These are phyloP conservation scores for Troilus luridus DNA, from an alignment of 2,888 invertebrate species.

Conservation along the genomic window DNA sequence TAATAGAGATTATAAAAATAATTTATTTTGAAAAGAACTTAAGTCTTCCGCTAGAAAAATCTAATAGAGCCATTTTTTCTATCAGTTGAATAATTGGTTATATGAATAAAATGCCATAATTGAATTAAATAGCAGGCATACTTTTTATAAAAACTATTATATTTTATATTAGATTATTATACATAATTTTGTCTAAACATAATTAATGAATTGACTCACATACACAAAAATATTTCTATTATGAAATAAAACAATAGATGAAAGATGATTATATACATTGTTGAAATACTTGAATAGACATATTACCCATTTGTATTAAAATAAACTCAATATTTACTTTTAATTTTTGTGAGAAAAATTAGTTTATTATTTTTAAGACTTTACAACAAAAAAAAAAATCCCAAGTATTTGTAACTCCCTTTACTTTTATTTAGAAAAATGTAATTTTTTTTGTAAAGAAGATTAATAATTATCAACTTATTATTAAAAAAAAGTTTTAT, in stretches of 20 bases:
- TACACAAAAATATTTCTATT: neutral
- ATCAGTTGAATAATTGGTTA: too few relatives aligned
- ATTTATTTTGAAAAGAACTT: too few relatives aligned
- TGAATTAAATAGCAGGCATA: too few relatives aligned
- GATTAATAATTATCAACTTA: neutral
- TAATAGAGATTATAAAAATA: too few relatives aligned
- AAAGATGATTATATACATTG: neutral
- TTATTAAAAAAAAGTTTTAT: neutral
- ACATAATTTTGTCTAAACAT: neutral
- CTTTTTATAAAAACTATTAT: too few relatives aligned
- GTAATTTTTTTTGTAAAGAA: neutral
- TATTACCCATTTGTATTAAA: neutral
- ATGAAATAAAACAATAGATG: neutral
- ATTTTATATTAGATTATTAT: too few relatives aligned
- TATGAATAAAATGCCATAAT: too few relatives aligned
- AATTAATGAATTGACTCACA: neutral
- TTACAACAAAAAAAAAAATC: neutral
- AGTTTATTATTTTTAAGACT: neutral
- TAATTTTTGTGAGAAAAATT: neutral
- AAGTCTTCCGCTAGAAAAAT: too few relatives aligned
- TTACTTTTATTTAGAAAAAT: neutral
- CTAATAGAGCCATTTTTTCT: too few relatives aligned
- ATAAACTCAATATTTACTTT: neutral
- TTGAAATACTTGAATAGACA: neutral
- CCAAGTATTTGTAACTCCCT: neutral